These are phyloP conservation scores for Bursaphelenchus okinawaensis DNA, from an alignment of 2,888 invertebrate species.

Conservation along the genomic window DNA sequence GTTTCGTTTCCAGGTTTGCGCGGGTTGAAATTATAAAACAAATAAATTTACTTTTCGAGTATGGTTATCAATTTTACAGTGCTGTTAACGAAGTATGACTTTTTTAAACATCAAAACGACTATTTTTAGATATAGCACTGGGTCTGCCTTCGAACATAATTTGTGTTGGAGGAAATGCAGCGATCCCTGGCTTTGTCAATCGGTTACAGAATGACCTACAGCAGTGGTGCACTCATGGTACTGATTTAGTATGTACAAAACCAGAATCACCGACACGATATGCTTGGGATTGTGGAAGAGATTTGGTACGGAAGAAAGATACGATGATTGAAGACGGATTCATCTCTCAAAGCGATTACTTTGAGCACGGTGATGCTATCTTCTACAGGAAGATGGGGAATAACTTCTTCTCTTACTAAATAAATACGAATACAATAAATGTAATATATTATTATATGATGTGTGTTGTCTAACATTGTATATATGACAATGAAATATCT, in stretches of 20 bases:
- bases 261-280: slow-evolving; percentile 32
- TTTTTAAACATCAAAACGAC: neutral
- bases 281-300: slow-evolving; percentile 37
- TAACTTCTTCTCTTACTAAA: neutral
- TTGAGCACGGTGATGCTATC: slow-evolving; percentile 35
- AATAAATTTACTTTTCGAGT: too few species aligned
- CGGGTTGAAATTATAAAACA: too few species aligned
- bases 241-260: slow-evolving; percentile 18
- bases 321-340: slow-evolving; percentile 20
- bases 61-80: too few species aligned
- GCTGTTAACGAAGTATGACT: neutral
- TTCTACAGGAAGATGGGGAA: slow-evolving; percentile 9
- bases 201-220: neutral
- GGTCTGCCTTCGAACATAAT: slow-evolving; percentile 72
- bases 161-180: slow-evolving; percentile 74
- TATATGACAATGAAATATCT: neutral
- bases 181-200: slow-evolving; percentile 78
- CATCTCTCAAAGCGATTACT: slow-evolving; percentile 37
- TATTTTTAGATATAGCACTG: slow-evolving; percentile 14
- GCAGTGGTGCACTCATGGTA: neutral
- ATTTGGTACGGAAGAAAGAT: slow-evolving; percentile 14
- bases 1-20: neutral
- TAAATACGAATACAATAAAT: neutral
- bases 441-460: too few species aligned
- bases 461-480: too few species aligned